A percentile compares a stretch with the other conserved stretches of the same genome.
These are phyloP conservation scores for Morinoia aosen DNA, from an alignment of 2,888 invertebrate species.

Conservation along the genomic window DNA sequence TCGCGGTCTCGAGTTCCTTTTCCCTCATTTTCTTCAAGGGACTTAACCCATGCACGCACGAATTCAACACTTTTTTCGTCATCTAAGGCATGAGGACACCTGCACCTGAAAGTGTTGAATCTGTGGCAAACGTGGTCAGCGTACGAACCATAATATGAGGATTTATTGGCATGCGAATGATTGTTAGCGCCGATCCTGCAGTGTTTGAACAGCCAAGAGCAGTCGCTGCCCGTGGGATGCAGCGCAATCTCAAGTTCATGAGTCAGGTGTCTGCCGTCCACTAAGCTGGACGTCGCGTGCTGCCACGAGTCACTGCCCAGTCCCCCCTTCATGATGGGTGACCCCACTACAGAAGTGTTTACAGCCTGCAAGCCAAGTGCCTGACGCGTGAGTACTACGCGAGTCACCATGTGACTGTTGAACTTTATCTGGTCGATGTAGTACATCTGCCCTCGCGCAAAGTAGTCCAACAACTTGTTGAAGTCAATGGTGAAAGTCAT, in stretches of 20 bases:
- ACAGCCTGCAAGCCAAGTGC: background rate
- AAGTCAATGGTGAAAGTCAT: constrained; percentile 31
- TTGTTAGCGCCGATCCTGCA: background rate
- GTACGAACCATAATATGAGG: background rate
- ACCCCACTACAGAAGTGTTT: background rate
- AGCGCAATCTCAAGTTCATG: constrained; percentile 35
- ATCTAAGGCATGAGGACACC: constrained; percentile 15
- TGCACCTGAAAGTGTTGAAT: constrained; percentile 6
- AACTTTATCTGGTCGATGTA: constrained; percentile 40
- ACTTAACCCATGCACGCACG: background rate
- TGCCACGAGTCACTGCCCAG: background rate
- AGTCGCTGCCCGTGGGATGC: background rate
- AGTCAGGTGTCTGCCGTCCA: background rate
- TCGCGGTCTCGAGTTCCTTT: background rate
- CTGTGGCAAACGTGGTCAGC: constrained; percentile 30
- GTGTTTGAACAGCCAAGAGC: constrained; percentile 5
- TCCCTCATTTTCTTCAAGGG: background rate
- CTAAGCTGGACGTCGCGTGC: background rate
- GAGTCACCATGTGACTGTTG: constrained; percentile 14
- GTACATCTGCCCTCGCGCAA: background rate
- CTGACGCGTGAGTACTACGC: constrained; percentile 1
- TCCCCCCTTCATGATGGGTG: background rate
- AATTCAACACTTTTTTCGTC: background rate
- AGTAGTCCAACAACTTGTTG: constrained; percentile 16
- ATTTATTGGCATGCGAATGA: background rate